phyloP scores from a whole-genome alignment of 1,140 invertebrate genomes.

The Diprion similis region DNA sequence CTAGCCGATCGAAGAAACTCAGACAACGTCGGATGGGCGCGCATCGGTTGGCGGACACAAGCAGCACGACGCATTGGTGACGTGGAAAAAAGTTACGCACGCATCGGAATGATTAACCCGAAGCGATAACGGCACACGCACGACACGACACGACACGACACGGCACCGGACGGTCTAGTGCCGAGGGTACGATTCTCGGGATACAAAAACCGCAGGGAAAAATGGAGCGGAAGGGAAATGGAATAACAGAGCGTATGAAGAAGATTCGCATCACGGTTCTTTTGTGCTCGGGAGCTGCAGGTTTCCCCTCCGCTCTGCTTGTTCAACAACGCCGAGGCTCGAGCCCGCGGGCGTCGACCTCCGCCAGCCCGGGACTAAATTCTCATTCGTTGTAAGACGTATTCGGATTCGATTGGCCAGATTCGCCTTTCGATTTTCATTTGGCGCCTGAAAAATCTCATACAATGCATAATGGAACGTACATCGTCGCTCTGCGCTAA shows the following conservation, averaged over 20 bases:
- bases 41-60: neutral
- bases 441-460: too few species aligned
- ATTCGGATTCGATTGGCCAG: too few species aligned
- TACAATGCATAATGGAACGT: too few species aligned
- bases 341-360: constrained; percentile 7
- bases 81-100: neutral
- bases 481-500: too few species aligned
- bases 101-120: constrained; percentile 4
- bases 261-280: constrained; percentile 17
- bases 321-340: neutral
- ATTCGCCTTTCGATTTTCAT: too few species aligned
- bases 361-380: constrained; percentile 23
- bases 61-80: too few species aligned
- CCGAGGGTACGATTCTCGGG: too few species aligned
- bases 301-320: constrained; percentile 3
- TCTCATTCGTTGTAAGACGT: neutral
- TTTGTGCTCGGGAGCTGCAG: constrained; percentile 24
- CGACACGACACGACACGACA: neutral
- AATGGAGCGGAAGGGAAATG: constrained; percentile 21
- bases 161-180: constrained; percentile 2
- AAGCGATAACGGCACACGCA: neutral
- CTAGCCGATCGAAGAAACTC: neutral
- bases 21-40: neutral
- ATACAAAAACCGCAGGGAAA: constrained; percentile 16
- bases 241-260: constrained; percentile 25